Conservation (phyloP, 2,888 invertebrate genomes). For the Strigamia maritima region DNA sequence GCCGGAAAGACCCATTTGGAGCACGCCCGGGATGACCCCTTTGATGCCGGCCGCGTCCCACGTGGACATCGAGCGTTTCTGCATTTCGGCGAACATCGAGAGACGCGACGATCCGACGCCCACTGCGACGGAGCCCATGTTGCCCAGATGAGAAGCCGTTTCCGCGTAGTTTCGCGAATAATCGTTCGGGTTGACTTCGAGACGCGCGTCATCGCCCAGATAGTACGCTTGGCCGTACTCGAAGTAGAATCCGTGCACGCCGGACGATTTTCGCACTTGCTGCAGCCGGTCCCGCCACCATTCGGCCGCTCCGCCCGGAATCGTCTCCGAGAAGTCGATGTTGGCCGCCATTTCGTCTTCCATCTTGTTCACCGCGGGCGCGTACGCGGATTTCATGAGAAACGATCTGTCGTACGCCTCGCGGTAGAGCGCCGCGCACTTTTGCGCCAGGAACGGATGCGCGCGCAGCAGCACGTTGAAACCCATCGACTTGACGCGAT, state of each 20-base stretch:
- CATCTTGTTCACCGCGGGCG: constrained; percentile 51
- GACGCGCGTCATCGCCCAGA: constrained; percentile 58
- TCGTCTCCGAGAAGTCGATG: constrained; percentile 71
- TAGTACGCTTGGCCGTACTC: constrained; percentile 75
- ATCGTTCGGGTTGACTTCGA: constrained; percentile 45
- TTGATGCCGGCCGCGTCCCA: constrained; percentile 66
- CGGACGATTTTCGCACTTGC: constrained; percentile 56
- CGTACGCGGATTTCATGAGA: constrained; percentile 52
- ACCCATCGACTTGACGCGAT: constrained; percentile 46
- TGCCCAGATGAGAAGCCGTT: constrained; percentile 53
- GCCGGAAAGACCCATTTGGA: constrained; percentile 62
- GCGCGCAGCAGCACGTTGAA: constrained; percentile 50
- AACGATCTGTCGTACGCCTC: constrained; percentile 51
- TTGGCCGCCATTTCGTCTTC: constrained; percentile 57
- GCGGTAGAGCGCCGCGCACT: constrained; percentile 46
- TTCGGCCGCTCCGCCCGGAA: constrained; percentile 65
- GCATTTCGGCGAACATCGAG: constrained; percentile 70
- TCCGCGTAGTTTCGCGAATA: constrained; percentile 46
- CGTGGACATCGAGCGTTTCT: constrained; percentile 65
- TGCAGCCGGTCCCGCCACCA: constrained; percentile 58
- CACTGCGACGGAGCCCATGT: constrained; percentile 66
- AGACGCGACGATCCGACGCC: constrained; percentile 67
- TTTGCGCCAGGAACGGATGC: constrained; percentile 49
- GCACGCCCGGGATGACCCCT: constrained; percentile 67
- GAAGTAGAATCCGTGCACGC: constrained; percentile 73